A percentile compares a stretch with the other conserved stretches of the same genome.
Evolutionary conservation across 2,113 vertebrate species (phyloP).

Genomic region (Bothrops jararaca): DNA sequence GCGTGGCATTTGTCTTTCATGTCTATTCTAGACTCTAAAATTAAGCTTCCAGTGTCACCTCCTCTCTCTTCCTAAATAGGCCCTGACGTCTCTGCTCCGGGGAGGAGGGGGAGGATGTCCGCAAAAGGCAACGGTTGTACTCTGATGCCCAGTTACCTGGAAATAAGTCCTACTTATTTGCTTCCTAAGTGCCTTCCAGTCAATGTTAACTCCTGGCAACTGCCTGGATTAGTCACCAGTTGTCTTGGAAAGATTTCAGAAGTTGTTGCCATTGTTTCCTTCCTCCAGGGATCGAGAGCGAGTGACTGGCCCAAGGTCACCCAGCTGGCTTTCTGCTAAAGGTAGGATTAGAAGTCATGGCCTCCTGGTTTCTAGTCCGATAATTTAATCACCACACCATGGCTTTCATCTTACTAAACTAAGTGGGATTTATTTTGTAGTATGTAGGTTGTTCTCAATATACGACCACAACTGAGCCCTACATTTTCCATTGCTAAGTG

Average conservation of each 20-base stretch:
- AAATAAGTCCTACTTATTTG: background rate
- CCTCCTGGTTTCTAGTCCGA: background rate
- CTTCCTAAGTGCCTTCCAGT: background rate
- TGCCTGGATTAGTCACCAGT: background rate
- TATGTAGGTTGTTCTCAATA: too few species aligned
- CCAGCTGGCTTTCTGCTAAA: background rate
- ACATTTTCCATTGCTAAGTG: background rate
- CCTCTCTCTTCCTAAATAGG: constrained; percentile 61
- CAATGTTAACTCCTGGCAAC: background rate
- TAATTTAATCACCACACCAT: background rate
- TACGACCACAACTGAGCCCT: too few species aligned
- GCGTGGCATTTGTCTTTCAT: constrained; percentile 53
- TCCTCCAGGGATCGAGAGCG: background rate
- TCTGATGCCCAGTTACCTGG: background rate
- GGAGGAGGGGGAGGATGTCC: constrained; percentile 35
- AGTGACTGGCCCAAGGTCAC: background rate
- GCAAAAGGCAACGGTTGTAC: constrained; percentile 36
- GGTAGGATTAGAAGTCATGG: background rate
- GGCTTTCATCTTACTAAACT: background rate
- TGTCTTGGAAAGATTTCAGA: background rate
- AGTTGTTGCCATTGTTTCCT: background rate
- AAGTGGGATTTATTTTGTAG: too few species aligned
- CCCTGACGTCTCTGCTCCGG: constrained; percentile 47
- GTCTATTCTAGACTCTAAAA: constrained; percentile 51
- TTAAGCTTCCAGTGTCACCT: constrained; percentile 61